Evolutionary conservation across 1,140 invertebrate genomes (phyloP).

Genomic region (Listronotus oregonensis): DNA sequence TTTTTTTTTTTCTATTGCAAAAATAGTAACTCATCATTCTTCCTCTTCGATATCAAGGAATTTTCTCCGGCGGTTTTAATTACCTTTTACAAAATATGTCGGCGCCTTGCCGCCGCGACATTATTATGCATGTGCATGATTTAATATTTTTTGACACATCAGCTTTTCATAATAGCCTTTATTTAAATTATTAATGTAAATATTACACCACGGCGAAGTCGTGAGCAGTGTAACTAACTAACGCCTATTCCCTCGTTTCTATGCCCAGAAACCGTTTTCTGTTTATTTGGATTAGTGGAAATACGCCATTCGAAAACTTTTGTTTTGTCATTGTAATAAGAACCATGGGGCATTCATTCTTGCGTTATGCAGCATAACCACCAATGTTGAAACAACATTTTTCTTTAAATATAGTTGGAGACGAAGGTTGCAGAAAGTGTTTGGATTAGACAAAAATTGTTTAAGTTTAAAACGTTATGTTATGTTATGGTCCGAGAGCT

Average conservation of each 20-base stretch:
- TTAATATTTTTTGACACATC: conserved; percentile 11
- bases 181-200: conserved; percentile 11
- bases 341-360: not conserved
- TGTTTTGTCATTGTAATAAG: not conserved
- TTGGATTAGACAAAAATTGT: no score
- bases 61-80: not conserved
- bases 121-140: conserved; percentile 6
- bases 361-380: no score
- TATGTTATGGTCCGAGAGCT: no score
- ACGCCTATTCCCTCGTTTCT: conserved; percentile 1
- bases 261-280: conserved; percentile 7
- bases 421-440: no score
- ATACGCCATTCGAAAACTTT: not conserved
- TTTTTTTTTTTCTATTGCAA: no score
- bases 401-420: no score
- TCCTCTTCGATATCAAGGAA: not conserved
- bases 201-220: conserved; percentile 3
- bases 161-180: conserved; percentile 11
- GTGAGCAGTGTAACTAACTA: not conserved
- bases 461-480: no score
- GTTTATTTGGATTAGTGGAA: conserved; percentile 9
- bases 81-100: not conserved
- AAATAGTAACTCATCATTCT: no score
- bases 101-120: not conserved
- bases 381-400: no score